Evolutionary conservation across 2,888 invertebrate genomes (phyloP).

Genomic region (Tribolium freemani): DNA sequence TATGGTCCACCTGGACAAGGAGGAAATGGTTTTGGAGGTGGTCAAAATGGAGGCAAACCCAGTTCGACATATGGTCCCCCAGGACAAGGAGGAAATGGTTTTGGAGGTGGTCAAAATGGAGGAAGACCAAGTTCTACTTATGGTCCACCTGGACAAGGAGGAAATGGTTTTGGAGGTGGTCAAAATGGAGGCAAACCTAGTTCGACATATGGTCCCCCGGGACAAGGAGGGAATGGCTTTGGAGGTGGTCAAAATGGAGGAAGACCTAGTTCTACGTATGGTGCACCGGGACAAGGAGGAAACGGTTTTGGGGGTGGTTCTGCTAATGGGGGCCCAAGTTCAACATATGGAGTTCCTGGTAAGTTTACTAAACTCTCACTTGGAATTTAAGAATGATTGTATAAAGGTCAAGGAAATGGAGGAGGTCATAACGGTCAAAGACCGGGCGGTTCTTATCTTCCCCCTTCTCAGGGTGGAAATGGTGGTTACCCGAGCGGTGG

Average conservation of each 20-base stretch:
- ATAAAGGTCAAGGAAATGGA: conserved; percentile 46
- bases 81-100: conserved; percentile 44
- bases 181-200: conserved; percentile 52
- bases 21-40: conserved; percentile 44
- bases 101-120: conserved; percentile 47
- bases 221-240: conserved; percentile 47
- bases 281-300: conserved; percentile 51
- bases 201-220: conserved; percentile 59
- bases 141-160: conserved; percentile 57
- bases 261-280: conserved; percentile 47
- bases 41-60: conserved; percentile 53
- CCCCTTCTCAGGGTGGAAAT: conserved; percentile 9
- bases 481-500: conserved; percentile 19
- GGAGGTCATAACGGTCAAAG: conserved; percentile 8
- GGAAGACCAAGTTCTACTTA: conserved; percentile 47
- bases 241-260: conserved; percentile 35
- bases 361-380: background rate
- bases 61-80: conserved; percentile 53
- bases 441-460: background rate
- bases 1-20: conserved; percentile 44
- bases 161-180: conserved; percentile 51
- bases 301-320: conserved; percentile 45
- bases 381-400: background rate
- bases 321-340: background rate
- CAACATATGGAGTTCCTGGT: conserved; percentile 9